Evolutionary conservation across 2,797 vertebrate genomes (phyloP), one percentile per base, ranked within the genome.

Genomic region (Platalea minor): DNA sequence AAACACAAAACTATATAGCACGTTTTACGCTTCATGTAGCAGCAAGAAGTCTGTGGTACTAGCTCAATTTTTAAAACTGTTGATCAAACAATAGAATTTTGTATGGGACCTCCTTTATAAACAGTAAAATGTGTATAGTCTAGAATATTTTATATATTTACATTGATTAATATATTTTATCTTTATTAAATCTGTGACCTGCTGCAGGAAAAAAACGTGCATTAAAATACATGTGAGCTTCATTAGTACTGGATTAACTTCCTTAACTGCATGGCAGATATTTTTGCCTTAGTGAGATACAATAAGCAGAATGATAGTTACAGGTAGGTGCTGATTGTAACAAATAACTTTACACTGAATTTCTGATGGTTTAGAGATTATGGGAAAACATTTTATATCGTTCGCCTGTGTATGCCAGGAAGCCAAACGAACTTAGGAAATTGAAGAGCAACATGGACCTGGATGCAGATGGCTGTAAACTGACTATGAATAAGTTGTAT

Each of bases 211-310:
- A 75, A 53, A 72, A 31, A 48, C 56, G 8, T 54, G 16, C 59
- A 79, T 67, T 81, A 53, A 90, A 74, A 60, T 59, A 28, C 11
- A 20, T 31, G 15, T n/a, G 41, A 85, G 28, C n/a, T 80, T 56
- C 35, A 28, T 48, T 61, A 89, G 12, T 67, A 39, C 11, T 57
- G n/a, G 29, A 70, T 94, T 91, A 43, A 75, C 92, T 97, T 98
- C 98, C 97, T 98, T 98, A 97, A 97, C 95, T 85, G 20, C 10
- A 25, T 65, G 68, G 25, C 97, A 99, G 99, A 99, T 99, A 99
- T 99, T 98, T 99, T 99, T 99, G 99, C 99, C 98, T 99, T 99
- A 98, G 99, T 99, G 98, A 98, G 98, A 97, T 99, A 99, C 89
- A 99, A 99, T 97, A 99, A 98, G 93, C 99, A 99, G 97, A 99